Evolutionary conservation across 2,113 vertebrate genomes (phyloP).

Genomic region (Hyperopisus bebe): DNA sequence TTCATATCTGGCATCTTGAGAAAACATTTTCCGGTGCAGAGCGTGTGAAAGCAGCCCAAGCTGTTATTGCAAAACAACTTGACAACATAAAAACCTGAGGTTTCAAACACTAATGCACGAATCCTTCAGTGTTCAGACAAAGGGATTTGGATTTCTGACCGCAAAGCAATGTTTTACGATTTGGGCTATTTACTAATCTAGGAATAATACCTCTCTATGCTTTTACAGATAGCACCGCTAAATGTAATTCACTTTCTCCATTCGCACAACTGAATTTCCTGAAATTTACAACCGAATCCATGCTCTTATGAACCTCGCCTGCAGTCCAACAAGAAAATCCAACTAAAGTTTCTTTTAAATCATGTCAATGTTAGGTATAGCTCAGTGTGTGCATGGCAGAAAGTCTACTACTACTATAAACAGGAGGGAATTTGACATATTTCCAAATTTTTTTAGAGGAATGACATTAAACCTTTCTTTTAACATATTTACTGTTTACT

Average conservation of each 20-base stretch:
- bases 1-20: conserved; percentile 5
- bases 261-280: neutral
- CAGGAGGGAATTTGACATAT: neutral
- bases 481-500: neutral
- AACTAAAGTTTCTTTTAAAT: neutral
- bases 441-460: neutral
- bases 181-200: neutral
- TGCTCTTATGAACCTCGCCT: neutral
- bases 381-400: neutral
- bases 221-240: neutral
- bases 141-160: neutral
- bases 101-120: neutral
- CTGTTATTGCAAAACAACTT: neutral
- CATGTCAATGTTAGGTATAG: neutral
- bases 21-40: neutral
- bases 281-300: neutral
- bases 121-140: neutral
- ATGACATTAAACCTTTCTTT: neutral
- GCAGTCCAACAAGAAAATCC: neutral
- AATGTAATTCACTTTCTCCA: neutral
- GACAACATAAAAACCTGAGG: conserved; percentile 9
- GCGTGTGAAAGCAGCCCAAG: neutral
- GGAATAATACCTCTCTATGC: neutral
- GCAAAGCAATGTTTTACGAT: neutral
- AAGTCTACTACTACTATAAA: neutral